Conservation (phyloP, 2,888 invertebrate genomes). For the Amorpha juglandis region DNA sequence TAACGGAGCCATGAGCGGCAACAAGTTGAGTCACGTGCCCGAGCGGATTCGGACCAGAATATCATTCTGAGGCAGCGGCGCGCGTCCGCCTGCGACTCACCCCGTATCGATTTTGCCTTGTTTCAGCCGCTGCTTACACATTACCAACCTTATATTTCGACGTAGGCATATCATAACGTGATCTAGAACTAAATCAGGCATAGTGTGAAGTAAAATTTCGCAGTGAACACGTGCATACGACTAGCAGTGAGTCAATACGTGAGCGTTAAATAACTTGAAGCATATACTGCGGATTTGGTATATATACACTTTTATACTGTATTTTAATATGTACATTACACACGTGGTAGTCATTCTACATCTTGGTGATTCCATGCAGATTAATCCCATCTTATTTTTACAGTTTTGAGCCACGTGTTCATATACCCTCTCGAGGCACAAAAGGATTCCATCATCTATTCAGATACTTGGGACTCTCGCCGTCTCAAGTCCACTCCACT, state of each 20-base stretch:
- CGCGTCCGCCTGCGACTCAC: conserved; percentile 71
- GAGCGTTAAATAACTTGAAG: neutral
- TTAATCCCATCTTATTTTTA: too few species aligned
- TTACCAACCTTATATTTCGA: conserved; percentile 51
- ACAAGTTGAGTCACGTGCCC: conserved; percentile 83
- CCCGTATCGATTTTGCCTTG: conserved; percentile 76
- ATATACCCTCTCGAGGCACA: too few species aligned
- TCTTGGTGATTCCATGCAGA: too few species aligned
- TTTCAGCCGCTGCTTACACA: conserved; percentile 69
- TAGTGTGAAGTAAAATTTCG: neutral
- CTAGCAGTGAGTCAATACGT: neutral
- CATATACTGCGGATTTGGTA: neutral
- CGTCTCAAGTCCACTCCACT: too few species aligned
- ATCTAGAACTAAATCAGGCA: conserved; percentile 34
- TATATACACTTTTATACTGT: too few species aligned
- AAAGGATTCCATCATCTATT: too few species aligned
- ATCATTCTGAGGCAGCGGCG: conserved; percentile 73
- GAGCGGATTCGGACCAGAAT: conserved; percentile 69
- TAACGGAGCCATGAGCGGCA: conserved; percentile 53
- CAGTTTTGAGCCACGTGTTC: too few species aligned
- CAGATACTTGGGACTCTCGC: too few species aligned
- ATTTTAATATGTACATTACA: too few species aligned
- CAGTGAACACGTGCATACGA: conserved; percentile 1
- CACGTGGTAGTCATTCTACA: too few species aligned
- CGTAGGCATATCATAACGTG: conserved; percentile 49